Conservation (phyloP, 2,113 vertebrate genomes). For the Neomonachus schauinslandi region DNA sequence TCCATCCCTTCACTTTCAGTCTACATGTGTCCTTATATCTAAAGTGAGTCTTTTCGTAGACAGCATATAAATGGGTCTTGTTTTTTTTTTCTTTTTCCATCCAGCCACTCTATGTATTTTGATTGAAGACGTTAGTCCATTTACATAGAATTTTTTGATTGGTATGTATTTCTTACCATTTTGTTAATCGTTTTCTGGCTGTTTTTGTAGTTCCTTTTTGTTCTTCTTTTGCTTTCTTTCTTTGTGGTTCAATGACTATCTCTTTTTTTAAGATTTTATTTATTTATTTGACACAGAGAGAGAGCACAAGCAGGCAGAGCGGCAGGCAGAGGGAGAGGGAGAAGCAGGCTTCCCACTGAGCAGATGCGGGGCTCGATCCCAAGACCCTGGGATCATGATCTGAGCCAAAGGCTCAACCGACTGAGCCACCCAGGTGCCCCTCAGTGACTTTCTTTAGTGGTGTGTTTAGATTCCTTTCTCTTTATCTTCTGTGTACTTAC, state of each 20-base stretch:
- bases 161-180: background rate
- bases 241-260: background rate
- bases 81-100: background rate
- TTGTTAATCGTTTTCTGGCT: background rate
- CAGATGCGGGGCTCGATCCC: background rate
- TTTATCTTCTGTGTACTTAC: background rate
- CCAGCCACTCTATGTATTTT: background rate
- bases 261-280: background rate
- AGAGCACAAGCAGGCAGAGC: background rate
- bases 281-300: background rate
- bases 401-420: background rate
- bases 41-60: background rate
- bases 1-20: background rate
- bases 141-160: background rate
- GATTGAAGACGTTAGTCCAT: background rate
- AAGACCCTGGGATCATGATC: background rate
- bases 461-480: background rate
- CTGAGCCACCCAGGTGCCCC: background rate
- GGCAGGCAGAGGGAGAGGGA: background rate
- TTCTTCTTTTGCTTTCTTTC: background rate
- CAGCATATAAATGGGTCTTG: background rate
- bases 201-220: background rate
- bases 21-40: background rate
- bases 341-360: background rate
- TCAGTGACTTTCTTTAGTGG: background rate